Base-by-base conservation (phyloP, 1,140 invertebrate species). In the Heliconius eleuchia region DNA sequence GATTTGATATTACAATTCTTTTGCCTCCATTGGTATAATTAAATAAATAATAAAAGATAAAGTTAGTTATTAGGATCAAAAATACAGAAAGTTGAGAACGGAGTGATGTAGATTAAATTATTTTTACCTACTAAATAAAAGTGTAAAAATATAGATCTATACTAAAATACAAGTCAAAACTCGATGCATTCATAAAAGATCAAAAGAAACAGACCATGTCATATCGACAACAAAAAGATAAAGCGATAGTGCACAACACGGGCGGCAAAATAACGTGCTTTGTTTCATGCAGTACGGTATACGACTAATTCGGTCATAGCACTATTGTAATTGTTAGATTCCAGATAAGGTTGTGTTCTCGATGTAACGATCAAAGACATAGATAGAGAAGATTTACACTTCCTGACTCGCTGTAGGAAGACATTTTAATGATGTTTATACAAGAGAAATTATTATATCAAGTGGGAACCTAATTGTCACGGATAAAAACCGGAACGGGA, bases 261-360 rank as follows among this genome's bases (percentile, higher is more conserved):
- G 50, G 60, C 39, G 55, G 39, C 74, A 80, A 71, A 79, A 76
- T 80, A 66, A 52, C 57, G 23, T 37, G 34, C 70, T 72, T 80
- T 80, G 74, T 80, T 80, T 76, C 73, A 79, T 76, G 70, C 27
- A 55, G 71, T 46, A 75, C 74, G 74, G 74, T 76, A 66, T 16
- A 66, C 60, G 60, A 66, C 60, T 80, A 76, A 80, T 76, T 80
- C 79, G 79, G 79, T 80, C 79, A 77, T 72, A 80, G 71, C 78
- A 23, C 55, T 52, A 76, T 71, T 76, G 37, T 76, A 71, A 50
- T 76, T n/a, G n/a, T 34, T 52, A 57, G 78, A 76, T 76, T 46
- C 57, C 50, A 76, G 71, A 76, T 80, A 80, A 80, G 74, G 70
- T 13, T 23, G 23, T 66, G 60, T 66, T 60, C 50, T 55, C 71